These are phyloP conservation scores for Eubucco bourcierii DNA, from an alignment of 2,113 vertebrate genomes.

Conservation along the genomic window DNA sequence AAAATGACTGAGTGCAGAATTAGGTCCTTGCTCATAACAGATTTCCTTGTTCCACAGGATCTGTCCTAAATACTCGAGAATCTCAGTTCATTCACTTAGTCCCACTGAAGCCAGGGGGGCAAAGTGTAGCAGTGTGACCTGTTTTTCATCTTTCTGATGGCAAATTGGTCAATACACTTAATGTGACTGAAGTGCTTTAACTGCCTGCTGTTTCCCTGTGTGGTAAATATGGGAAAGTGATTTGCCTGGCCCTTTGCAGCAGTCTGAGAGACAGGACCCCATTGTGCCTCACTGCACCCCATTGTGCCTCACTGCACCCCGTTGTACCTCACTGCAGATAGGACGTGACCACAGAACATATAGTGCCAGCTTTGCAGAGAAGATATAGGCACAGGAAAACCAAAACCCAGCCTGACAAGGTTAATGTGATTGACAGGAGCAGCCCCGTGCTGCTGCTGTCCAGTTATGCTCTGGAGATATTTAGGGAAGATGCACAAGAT, in stretches of 20 bases:
- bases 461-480: neutral
- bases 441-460: neutral
- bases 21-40: rapidly evolving
- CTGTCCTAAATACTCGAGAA: neutral
- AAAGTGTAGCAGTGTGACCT: neutral
- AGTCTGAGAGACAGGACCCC: neutral
- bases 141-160: neutral
- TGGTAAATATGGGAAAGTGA: neutral
- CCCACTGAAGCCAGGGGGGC: neutral
- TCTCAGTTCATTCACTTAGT: neutral
- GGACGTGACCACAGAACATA: rapidly evolving
- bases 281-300: neutral
- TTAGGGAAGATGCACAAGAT: neutral
- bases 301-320: rapidly evolving
- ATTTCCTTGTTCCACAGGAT: neutral
- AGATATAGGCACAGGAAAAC: neutral
- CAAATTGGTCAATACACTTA: neutral
- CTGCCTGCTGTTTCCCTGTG: rapidly evolving
- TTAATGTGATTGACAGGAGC: neutral
- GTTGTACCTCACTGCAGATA: rapidly evolving
- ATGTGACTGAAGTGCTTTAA: neutral
- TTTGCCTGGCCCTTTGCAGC: neutral
- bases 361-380: neutral
- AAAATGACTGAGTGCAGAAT: neutral
- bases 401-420: no score